Evolutionary conservation across 2,797 vertebrate species (phyloP).

Genomic region (Columba guinea): DNA sequence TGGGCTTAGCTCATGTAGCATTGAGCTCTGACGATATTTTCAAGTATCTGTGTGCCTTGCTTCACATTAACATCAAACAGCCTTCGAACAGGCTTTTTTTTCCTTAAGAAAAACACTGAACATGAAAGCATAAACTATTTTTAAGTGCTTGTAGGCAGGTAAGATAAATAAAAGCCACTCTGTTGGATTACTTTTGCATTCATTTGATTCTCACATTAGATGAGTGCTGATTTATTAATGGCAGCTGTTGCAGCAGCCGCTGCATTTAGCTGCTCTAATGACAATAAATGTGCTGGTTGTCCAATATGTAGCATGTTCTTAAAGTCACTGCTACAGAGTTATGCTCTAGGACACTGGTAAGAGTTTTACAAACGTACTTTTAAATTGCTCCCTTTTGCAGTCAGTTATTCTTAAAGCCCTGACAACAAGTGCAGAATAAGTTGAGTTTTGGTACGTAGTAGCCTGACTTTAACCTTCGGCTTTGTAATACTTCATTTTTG

Average conservation of each 20-base stretch:
- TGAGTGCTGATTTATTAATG: not conserved
- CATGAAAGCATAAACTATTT: rapidly evolving
- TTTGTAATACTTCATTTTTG: not conserved
- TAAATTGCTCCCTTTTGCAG: not conserved
- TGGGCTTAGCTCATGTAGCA: not conserved
- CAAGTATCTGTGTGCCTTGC: not conserved
- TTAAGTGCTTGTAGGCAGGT: not conserved
- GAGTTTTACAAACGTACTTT: not conserved
- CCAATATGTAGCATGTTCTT: not conserved
- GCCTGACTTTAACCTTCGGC: not conserved
- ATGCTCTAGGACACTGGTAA: not conserved
- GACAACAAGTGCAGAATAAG: not conserved
- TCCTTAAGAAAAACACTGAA: not conserved
- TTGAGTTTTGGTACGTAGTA: not conserved
- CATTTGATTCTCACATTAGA: not conserved
- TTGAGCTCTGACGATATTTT: not conserved
- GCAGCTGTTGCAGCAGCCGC: not conserved
- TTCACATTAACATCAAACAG: not conserved
- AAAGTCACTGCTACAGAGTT: not conserved
- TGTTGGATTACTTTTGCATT: not conserved
- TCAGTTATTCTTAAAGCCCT: not conserved
- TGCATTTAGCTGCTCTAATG: not conserved
- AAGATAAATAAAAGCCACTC: not conserved
- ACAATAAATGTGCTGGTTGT: not conserved
- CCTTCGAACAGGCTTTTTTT: not conserved